Evolutionary conservation across 2,113 vertebrate species (phyloP).

Genomic region (Chloroceryle aenea): DNA sequence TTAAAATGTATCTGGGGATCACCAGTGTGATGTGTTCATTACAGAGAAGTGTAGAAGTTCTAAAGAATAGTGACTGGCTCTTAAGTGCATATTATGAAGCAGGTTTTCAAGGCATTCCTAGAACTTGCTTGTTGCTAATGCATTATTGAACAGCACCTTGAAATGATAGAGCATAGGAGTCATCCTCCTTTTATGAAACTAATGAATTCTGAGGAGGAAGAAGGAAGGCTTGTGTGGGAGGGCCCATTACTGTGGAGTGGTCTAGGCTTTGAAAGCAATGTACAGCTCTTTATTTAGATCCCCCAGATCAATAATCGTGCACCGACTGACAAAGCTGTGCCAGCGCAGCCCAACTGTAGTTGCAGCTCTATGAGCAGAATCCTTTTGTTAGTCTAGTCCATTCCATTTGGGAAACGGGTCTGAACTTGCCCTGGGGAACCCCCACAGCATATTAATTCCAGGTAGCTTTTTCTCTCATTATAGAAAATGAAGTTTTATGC

Average conservation of each 20-base stretch:
- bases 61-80: neutral
- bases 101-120: conserved; percentile 41
- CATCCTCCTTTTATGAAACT: neutral
- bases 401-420: neutral
- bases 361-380: neutral
- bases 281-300: conserved; percentile 7
- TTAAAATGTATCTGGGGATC: neutral
- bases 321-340: neutral
- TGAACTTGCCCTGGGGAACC: neutral
- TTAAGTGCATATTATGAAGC: neutral
- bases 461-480: neutral
- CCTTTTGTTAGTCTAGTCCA: neutral
- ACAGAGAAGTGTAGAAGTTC: neutral
- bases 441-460: neutral
- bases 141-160: conserved; percentile 38
- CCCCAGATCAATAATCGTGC: neutral
- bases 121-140: conserved; percentile 20
- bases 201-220: neutral
- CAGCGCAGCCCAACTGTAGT: neutral
- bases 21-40: neutral
- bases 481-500: neutral
- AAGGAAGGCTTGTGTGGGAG: neutral
- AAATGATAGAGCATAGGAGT: neutral
- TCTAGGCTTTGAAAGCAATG: neutral
- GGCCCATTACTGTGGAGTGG: neutral